A percentile compares a stretch with the other conserved stretches of the same genome.
Evolutionary conservation across 1,140 invertebrate genomes (phyloP).

Genomic region (Drosophila burlai): DNA sequence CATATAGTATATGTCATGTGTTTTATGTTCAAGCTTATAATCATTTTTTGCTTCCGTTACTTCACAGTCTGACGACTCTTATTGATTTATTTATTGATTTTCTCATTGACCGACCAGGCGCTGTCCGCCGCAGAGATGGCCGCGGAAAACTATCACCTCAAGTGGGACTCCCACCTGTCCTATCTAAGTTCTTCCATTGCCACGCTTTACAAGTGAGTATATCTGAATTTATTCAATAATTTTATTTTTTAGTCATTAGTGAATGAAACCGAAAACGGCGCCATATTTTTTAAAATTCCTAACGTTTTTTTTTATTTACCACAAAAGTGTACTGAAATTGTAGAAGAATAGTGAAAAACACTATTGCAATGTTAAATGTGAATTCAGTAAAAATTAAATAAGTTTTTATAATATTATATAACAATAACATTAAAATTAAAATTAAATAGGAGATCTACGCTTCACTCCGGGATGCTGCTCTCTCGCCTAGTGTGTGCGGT

Average conservation of each 20-base stretch:
- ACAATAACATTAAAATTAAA: too few species aligned
- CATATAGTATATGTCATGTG: not conserved
- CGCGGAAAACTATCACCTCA: conserved; percentile 93
- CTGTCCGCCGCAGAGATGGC: conserved; percentile 63
- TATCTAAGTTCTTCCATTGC: conserved; percentile 93
- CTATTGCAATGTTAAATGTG: not conserved
- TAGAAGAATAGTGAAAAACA: not conserved
- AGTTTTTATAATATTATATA: not conserved
- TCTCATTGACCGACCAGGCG: conserved; percentile 62
- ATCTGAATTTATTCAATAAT: not conserved
- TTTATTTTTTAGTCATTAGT: too few species aligned
- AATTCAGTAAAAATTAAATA: not conserved
- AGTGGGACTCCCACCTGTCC: conserved; percentile 93
- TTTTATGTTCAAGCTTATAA: not conserved
- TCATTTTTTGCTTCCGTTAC: conserved; percentile 2
- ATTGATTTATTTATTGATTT: conserved; percentile 74
- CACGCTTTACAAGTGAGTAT: conserved; percentile 88
- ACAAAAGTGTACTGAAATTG: not conserved
- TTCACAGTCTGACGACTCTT: conserved; percentile 3
- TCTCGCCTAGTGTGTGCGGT: too few species aligned
- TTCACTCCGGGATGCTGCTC: too few species aligned
- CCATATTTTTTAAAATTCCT: not conserved
- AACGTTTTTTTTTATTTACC: not conserved
- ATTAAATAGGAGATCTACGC: too few species aligned
- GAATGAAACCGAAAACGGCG: not conserved